Conservation (phyloP, 2,888 invertebrate species). For the Epistrophe grossulariae region DNA sequence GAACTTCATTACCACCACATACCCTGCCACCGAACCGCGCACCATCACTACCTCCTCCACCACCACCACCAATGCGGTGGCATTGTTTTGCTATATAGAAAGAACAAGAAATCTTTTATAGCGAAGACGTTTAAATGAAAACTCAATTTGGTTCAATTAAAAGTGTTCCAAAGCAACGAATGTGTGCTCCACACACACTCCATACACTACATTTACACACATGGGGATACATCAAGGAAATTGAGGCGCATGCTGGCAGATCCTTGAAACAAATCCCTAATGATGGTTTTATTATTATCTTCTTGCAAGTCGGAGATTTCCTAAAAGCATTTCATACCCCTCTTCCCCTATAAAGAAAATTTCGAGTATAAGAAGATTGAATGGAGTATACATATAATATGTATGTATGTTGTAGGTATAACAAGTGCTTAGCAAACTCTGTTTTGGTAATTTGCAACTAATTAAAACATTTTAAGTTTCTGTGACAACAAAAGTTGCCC, state of each 20-base stretch:
- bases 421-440: conserved; percentile 21
- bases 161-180: conserved; percentile 30
- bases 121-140: conserved; percentile 51
- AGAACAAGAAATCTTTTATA: conserved; percentile 25
- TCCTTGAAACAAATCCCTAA: conserved; percentile 55
- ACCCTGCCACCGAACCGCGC: neutral
- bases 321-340: conserved; percentile 20
- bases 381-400: neutral
- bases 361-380: neutral
- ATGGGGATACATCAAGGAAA: conserved; percentile 17
- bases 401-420: too few relatives aligned
- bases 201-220: neutral
- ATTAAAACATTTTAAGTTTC: conserved; percentile 37
- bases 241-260: neutral
- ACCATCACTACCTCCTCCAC: too few relatives aligned
- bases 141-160: conserved; percentile 66
- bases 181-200: neutral
- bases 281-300: conserved; percentile 55
- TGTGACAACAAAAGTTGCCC: conserved; percentile 29
- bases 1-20: conserved; percentile 57
- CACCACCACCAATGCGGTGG: neutral
- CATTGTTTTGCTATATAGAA: conserved; percentile 45
- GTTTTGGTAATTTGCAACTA: conserved; percentile 40
- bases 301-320: conserved; percentile 29
- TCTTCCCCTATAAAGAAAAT: neutral